phyloP scores from a whole-genome alignment of 2,888 invertebrate genomes.

The Rhamphomyia laevipes region DNA sequence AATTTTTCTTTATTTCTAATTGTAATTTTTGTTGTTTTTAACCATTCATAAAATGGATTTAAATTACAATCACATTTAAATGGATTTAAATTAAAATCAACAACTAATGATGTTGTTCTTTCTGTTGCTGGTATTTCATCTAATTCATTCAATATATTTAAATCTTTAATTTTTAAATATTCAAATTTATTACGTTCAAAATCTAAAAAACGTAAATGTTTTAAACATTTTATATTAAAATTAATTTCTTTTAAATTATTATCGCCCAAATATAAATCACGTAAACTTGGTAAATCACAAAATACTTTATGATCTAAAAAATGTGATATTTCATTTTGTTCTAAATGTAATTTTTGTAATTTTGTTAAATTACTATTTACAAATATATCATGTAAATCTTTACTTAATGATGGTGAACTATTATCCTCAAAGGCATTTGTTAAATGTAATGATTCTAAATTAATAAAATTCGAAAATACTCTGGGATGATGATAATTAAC shows the following conservation, averaged over 20 bases:
- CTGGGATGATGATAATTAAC: constrained; percentile 51
- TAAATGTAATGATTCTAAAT: constrained; percentile 56
- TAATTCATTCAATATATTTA: constrained; percentile 45
- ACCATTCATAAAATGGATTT: constrained; percentile 49
- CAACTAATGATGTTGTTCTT: constrained; percentile 39
- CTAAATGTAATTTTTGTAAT: constrained; percentile 58
- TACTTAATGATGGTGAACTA: constrained; percentile 46
- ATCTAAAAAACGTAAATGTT: constrained; percentile 53
- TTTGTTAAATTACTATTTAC: constrained; percentile 52
- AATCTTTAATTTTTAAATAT: constrained; percentile 44
- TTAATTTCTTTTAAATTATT: constrained; percentile 48
- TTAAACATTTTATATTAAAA: constrained; percentile 54
- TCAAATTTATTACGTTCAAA: constrained; percentile 54
- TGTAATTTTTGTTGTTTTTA: constrained; percentile 46
- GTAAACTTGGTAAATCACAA: constrained; percentile 53
- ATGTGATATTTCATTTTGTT: constrained; percentile 60
- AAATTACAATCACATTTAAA: constrained; percentile 57
- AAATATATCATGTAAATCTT: constrained; percentile 59
- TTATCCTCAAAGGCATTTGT: constrained; percentile 62
- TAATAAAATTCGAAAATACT: constrained; percentile 57
- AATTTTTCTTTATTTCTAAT: constrained; percentile 46
- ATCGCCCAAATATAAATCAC: constrained; percentile 58
- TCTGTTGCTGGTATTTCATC: constrained; percentile 31
- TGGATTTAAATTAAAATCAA: constrained; percentile 56
- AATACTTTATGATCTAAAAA: constrained; percentile 55